Evolutionary conservation across 2,797 vertebrate species (phyloP).

Genomic region (Macropus fuliginosus): DNA sequence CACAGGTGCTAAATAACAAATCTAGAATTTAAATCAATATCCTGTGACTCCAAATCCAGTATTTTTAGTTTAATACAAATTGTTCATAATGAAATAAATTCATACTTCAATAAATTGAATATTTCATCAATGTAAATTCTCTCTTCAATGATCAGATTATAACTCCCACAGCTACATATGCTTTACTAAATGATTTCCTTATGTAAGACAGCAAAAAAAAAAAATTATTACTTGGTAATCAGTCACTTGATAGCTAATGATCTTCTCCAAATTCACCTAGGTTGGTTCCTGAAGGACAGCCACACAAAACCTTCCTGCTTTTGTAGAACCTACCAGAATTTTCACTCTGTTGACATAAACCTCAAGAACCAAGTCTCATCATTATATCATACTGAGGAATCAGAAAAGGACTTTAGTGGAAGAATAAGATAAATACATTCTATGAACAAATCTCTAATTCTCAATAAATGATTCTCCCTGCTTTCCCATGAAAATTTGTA

Average conservation of each 20-base stretch:
- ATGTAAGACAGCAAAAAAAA: not conserved
- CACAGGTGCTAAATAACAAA: not conserved
- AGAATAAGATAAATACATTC: not conserved
- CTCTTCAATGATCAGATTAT: not conserved
- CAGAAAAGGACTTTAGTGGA: not conserved
- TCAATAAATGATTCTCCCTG: not conserved
- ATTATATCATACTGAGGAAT: not conserved
- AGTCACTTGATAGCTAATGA: not conserved
- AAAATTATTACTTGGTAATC: not conserved
- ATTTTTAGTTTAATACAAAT: not conserved
- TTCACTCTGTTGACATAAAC: not conserved
- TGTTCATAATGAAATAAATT: not conserved
- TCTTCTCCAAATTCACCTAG: not conserved
- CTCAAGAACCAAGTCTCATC: not conserved
- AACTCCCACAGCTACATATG: not conserved
- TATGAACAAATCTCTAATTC: not conserved
- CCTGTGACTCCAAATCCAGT: not conserved
- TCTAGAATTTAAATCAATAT: not conserved
- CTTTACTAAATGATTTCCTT: not conserved
- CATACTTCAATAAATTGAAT: not conserved
- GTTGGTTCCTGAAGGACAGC: not conserved
- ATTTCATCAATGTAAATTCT: not conserved
- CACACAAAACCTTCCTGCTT: not conserved
- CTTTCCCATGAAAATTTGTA: not conserved
- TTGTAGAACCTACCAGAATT: not conserved